Percentiles rank a stretch among this genome's conserved stretches.
phyloP scores from a whole-genome alignment of 2,797 vertebrate species.

The Babyrousa celebensis region DNA sequence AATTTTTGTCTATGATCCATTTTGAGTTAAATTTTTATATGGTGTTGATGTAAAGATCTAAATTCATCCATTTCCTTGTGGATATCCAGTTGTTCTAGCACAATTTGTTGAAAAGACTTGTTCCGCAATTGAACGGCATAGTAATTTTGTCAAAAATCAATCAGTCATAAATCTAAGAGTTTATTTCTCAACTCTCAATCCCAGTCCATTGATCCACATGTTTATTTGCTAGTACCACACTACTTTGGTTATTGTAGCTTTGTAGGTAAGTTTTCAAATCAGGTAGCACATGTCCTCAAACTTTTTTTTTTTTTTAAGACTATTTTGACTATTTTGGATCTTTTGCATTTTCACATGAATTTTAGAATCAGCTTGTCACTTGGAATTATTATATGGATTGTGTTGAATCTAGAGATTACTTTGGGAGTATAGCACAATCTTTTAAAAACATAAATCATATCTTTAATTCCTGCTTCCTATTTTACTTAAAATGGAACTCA shows the following conservation, averaged over 20 bases:
- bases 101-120: background rate
- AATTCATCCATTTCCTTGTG: background rate
- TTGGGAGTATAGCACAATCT: background rate
- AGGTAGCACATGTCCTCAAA: background rate
- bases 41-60: background rate
- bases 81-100: background rate
- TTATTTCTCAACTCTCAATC: background rate
- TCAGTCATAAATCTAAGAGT: background rate
- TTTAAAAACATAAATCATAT: background rate
- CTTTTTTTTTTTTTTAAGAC: background rate
- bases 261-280: background rate
- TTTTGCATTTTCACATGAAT: background rate
- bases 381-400: background rate
- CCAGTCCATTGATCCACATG: background rate
- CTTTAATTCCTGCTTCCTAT: background rate
- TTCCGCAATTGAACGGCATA: background rate
- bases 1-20: too few relatives aligned
- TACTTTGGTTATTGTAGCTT: background rate
- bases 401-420: background rate
- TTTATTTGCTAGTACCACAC: background rate
- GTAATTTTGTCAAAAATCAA: background rate
- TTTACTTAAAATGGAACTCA: background rate
- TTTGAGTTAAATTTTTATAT: background rate
- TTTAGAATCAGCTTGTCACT: background rate
- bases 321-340: background rate